These are phyloP conservation scores for Aphrophora alni DNA, from an alignment of 2,888 invertebrate genomes.

Conservation along the genomic window DNA sequence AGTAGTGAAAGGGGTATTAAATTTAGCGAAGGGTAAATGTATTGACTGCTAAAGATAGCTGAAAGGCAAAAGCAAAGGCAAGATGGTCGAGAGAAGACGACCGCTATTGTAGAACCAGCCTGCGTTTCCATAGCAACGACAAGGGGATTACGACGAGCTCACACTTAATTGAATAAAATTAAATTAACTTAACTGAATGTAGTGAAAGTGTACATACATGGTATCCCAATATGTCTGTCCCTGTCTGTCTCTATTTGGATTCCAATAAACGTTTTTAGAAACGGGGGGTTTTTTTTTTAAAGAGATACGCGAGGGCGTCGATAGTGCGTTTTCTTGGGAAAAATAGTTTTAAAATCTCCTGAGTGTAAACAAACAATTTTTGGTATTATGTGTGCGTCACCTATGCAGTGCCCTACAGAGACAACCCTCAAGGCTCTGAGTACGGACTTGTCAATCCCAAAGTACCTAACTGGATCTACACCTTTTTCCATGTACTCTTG, in stretches of 20 bases:
- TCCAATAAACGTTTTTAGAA: too few relatives aligned
- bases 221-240: not conserved
- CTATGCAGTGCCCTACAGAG: too few relatives aligned
- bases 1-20: not conserved
- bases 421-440: too few relatives aligned
- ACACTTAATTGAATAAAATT: slow-evolving; percentile 9
- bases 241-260: not conserved
- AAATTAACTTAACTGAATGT: slow-evolving; percentile 9
- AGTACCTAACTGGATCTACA: too few relatives aligned
- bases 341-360: too few relatives aligned
- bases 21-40: not conserved
- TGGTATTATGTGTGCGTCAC: too few relatives aligned
- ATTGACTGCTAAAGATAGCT: not conserved
- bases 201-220: slow-evolving; percentile 9
- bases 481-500: too few relatives aligned
- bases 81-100: slow-evolving; percentile 3
- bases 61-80: not conserved
- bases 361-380: too few relatives aligned
- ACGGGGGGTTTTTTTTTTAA: too few relatives aligned
- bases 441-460: too few relatives aligned
- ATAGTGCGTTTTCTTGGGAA: too few relatives aligned
- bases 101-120: not conserved
- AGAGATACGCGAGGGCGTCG: too few relatives aligned
- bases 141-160: not conserved
- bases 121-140: not conserved